Evolutionary conservation across 92 coral and sea anemone genomes (phyloP), one percentile per base, ranked within the genome.

Genomic region (Palythoa caribaeorum): DNA sequence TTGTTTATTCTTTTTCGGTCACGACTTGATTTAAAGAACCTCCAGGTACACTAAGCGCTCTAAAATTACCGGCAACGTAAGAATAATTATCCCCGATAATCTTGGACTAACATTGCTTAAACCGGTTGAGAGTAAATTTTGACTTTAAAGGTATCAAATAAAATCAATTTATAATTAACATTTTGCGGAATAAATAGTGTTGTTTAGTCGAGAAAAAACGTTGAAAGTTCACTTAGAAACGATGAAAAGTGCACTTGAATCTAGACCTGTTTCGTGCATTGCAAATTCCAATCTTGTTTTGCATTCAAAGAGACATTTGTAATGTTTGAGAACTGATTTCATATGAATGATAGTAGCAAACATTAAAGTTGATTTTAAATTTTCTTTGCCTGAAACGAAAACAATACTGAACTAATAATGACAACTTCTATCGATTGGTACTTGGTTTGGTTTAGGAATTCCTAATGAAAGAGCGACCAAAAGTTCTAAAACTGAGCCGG

Each of bases 1-100:
- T 81, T 81, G 74, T 66, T 81, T 66, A 63, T 81, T 21, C 21
- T 66, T 65, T 68, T 68, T 17, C 40, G 55, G 62, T 81, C 86
- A 65, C 76, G 74, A 65, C 51, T 65, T 77, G 74, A 16, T 63
- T 65, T 39, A 80, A 52, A 80, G 85, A 80, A 66, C 39, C 19
- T 44, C 28, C 54, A 51, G 28, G 19, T 65, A 60, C 68, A 16
- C 74, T 39, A n/a, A 66, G 50, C 59, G 73, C 53, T 47, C 38
- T 65, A 80, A 68, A 47, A 39, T 62, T 44, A 28, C n/a, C n/a
- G n/a, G n/a, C 39, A 39, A 39, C 2, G 50, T 10, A 66, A 48
- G 47, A 40, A 66, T 81, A 81, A 81, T 81, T 81, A 81, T 66
- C 47, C 47, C 28, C 17, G 69, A 62, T 16, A 16, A 62, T 19